A percentile compares a stretch with the other conserved stretches of the same genome.
Evolutionary conservation across 2,113 vertebrate species (phyloP).

Genomic region (Ciconia boyciana): DNA sequence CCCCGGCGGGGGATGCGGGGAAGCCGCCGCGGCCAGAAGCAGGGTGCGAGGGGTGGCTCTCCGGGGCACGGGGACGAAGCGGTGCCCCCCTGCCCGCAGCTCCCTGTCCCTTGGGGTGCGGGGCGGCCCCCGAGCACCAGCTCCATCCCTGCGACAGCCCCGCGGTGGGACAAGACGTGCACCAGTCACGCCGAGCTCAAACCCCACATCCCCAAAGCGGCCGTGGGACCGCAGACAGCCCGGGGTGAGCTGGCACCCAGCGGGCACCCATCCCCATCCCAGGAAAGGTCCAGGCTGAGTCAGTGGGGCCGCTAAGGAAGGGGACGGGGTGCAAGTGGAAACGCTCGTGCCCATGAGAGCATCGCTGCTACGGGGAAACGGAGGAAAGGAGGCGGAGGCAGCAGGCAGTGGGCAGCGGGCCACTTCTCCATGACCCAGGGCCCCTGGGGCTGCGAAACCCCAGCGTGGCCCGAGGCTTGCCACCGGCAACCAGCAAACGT

Average conservation of each 20-base stretch:
- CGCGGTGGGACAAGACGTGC: background rate
- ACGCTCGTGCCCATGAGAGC: background rate
- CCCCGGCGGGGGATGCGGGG: background rate
- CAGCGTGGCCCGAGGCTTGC: background rate
- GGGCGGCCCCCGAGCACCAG: background rate
- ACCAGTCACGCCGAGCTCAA: fast-evolving
- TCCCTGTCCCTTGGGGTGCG: background rate
- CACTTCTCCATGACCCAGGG: background rate
- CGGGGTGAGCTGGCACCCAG: background rate
- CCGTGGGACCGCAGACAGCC: background rate
- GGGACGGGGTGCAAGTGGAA: background rate
- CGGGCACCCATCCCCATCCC: fast-evolving
- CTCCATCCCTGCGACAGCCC: background rate
- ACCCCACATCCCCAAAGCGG: background rate
- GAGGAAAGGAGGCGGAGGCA: background rate
- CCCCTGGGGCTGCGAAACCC: background rate
- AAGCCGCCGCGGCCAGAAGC: background rate
- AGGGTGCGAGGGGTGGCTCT: background rate
- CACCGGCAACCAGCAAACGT: background rate
- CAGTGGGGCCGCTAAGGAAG: background rate
- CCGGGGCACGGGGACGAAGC: fast-evolving
- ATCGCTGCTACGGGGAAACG: fast-evolving
- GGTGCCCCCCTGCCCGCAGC: background rate
- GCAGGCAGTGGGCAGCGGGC: background rate
- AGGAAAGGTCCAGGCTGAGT: background rate